Base-by-base conservation (phyloP, 1,140 invertebrate genomes). In the Eueides isabella region DNA sequence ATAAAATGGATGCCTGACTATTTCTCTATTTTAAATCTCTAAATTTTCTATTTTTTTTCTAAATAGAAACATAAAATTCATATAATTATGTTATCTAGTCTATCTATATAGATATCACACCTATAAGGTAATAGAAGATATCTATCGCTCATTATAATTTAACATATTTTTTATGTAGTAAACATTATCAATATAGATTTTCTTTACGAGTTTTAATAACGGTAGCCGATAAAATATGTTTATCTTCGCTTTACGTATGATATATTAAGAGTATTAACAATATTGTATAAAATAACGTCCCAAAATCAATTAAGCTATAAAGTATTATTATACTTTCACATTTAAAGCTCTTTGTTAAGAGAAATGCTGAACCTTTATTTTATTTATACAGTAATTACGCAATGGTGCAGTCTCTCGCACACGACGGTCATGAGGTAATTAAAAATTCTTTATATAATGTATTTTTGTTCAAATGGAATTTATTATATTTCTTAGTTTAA, bases 331-430 rank as follows among this genome's bases (percentile, higher is more conserved):
- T 26, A 55, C 48, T 11, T 23, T 11, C 41, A 55, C 11, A 23
- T 19, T 48, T 26, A 55, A 55, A 55, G 3, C 48, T 55, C n/a
- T 55, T 55, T 55, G 48, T 55, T 55, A 23, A 55, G 2, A 23
- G 26, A 55, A 55, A 55, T 55, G 48, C 11, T 55, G 48, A 55
- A 55, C n/a, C 31, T 63, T 63, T 63, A 16, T 63, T 30, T 63
- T 63, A 9, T 67, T 71, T 77, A 92, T 94, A 62, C 91, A 98
- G 97, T 83, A 98, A 99, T 92, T 99, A 99, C 92, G 97, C 97
- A 71, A 97, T 98, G 95, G 97, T 98, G 6, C 97, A 98, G 89
- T 94, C 97, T 79, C 93, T 99, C 38, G 98, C 98, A 67, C 96
- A 97, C 83, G 95, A 97, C 77, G 98, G 98, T 31, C 97, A 98